Conservation (phyloP, 2,797 vertebrate genomes). For the Sebastes matsubarae region DNA sequence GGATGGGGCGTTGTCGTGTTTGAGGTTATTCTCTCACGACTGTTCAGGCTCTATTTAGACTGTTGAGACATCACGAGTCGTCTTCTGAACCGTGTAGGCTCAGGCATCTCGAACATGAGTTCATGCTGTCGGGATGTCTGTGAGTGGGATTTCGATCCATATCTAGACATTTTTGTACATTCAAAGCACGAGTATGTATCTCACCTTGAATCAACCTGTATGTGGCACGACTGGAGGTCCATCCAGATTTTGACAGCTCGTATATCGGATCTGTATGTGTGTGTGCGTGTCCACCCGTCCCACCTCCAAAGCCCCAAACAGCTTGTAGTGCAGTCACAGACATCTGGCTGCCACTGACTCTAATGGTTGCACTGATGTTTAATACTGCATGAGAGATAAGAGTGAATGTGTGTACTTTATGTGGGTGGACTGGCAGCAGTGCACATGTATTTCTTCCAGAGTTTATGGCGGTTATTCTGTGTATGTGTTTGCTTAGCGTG, state of each 20-base stretch:
- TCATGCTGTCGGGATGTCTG: not conserved
- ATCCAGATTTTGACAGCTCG: slow-evolving; percentile 30
- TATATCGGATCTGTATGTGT: slow-evolving; percentile 1
- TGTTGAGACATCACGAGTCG: slow-evolving; percentile 1
- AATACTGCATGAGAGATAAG: slow-evolving; percentile 56
- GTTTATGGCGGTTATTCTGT: not conserved
- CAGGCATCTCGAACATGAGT: not conserved
- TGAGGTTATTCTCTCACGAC: not conserved
- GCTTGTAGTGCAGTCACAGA: slow-evolving; percentile 62
- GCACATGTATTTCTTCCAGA: not conserved
- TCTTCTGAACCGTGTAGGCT: not conserved
- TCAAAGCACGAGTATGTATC: not conserved
- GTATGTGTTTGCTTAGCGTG: slow-evolving; percentile 2
- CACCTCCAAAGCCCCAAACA: slow-evolving; percentile 59
- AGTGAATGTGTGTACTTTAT: slow-evolving; percentile 7
- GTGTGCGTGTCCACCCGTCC: slow-evolving; percentile 8
- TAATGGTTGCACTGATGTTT: slow-evolving; percentile 63
- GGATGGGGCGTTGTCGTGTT: not conserved
- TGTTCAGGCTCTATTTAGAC: not conserved
- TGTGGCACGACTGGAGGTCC: not conserved
- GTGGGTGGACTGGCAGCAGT: not conserved
- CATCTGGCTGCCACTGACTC: slow-evolving; percentile 67
- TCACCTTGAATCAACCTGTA: not conserved
- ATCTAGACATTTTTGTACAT: not conserved
- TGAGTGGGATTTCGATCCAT: not conserved